These are phyloP conservation scores for Amphilophus citrinellus DNA, from an alignment of 2,113 vertebrate species.

Conservation along the genomic window DNA sequence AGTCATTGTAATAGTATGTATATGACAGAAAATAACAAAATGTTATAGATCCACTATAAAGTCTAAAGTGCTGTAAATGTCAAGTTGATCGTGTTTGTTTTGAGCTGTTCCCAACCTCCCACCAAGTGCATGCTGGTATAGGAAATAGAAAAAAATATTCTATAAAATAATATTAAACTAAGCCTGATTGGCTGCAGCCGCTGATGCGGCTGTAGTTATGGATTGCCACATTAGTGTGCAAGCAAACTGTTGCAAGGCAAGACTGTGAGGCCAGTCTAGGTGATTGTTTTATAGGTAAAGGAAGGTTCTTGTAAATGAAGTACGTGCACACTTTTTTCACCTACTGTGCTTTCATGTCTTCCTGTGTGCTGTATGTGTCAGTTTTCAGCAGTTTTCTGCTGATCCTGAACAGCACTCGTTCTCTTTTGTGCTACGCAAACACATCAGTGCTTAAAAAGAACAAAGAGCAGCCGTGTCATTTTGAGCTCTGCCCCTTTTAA, in stretches of 20 bases:
- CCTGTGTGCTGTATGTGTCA: slow-evolving; percentile 2
- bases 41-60: not conserved
- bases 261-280: slow-evolving; percentile 25
- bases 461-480: slow-evolving; percentile 44
- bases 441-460: slow-evolving; percentile 35
- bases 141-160: not conserved
- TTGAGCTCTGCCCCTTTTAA: slow-evolving; percentile 40
- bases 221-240: slow-evolving; percentile 41
- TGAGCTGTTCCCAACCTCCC: slow-evolving; percentile 1
- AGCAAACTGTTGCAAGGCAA: slow-evolving; percentile 15
- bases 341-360: slow-evolving; percentile 2
- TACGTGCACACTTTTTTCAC: slow-evolving; percentile 19
- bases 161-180: slow-evolving; percentile 20
- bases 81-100: not conserved
- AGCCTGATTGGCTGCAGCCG: slow-evolving; percentile 26
- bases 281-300: slow-evolving; percentile 26
- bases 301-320: not conserved
- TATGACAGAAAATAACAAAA: not conserved
- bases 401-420: slow-evolving; percentile 21
- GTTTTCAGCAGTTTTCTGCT: slow-evolving; percentile 25
- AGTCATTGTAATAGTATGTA: not conserved
- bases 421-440: slow-evolving; percentile 15
- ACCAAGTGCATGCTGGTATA: slow-evolving; percentile 5
- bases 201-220: slow-evolving; percentile 4
- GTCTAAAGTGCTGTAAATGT: not conserved